Evolutionary conservation across 2,797 vertebrate genomes (phyloP), one percentile per base, ranked within the genome.

Genomic region (Huso huso): DNA sequence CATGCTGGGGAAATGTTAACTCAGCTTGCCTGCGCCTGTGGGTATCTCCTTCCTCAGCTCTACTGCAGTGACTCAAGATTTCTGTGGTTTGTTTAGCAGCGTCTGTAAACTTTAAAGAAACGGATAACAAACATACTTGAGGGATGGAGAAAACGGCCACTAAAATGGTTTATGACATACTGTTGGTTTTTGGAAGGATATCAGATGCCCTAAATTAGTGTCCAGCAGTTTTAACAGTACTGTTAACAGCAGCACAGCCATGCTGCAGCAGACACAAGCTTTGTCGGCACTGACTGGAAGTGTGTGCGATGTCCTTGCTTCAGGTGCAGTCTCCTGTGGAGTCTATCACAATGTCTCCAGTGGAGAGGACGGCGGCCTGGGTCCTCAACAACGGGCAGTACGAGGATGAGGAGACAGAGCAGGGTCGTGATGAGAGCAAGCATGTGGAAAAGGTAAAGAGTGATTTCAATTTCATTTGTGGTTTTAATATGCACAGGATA

Each of bases 301-400:
- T 68, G 6, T 18, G 11, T 59, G 50, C 70, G 6, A 68, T 52
- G n/a, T 79, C 65, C 83, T 64, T 79, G 63, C 23, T 77, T 0
- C 78, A 96, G 94, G 89, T 88, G 64, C 90, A 90, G 67, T 92
- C 94, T 0, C 94, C 95, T 0, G 92, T 93, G 67, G 94, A 95
- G 75, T 88, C 92, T 0, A 89, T 91, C 70, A 93, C 90, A 0
- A 92, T 98, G 93, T 98, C 96, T 4, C 96, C 96, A 0, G 95
- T 98, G 74, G 96, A 99, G 82, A 87, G 96, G 75, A 99, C 96
- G 1, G 96, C 96, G 0, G 96, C 96, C 0, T 99, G 96, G 96
- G 93, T 99, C 72, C 87, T 99, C 12, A 95, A 93, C 83, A 96
- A 96, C 0, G 92, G 94, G 0, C 94, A 96, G 63, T 98, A 95